Evolutionary conservation across 2,888 invertebrate genomes (phyloP).

Genomic region (Pachliopta kotzebuea): DNA sequence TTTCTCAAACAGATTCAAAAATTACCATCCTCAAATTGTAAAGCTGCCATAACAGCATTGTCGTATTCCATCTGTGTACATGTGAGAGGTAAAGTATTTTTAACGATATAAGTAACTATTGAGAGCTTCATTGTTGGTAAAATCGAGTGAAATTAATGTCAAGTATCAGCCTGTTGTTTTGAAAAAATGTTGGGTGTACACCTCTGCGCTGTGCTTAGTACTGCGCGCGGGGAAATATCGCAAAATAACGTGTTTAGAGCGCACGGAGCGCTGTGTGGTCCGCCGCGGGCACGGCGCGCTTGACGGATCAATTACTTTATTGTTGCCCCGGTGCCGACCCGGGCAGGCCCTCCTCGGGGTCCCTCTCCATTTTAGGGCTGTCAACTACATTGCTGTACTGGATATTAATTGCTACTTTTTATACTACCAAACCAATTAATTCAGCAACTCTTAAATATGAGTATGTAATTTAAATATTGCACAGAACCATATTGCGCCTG

Average conservation of each 20-base stretch:
- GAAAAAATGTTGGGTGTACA: constrained; percentile 26
- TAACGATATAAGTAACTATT: no score
- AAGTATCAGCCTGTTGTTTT: not conserved
- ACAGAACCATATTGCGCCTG: not conserved
- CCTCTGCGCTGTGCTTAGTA: constrained; percentile 24
- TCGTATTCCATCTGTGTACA: no score
- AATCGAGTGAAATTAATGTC: no score
- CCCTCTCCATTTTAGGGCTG: constrained; percentile 37
- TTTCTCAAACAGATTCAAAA: no score
- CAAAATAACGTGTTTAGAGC: constrained; percentile 49
- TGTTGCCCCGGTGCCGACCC: constrained; percentile 40
- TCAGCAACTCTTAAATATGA: no score
- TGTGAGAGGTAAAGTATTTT: no score
- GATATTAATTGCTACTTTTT: no score
- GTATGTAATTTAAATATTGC: no score
- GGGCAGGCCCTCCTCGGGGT: constrained; percentile 28
- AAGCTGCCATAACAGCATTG: no score
- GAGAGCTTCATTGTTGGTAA: no score
- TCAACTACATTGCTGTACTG: constrained; percentile 25
- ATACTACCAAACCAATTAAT: no score
- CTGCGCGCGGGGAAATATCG: constrained; percentile 40
- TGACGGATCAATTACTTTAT: constrained; percentile 70
- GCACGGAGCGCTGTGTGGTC: constrained; percentile 54
- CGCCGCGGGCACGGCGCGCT: constrained; percentile 45
- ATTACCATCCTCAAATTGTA: no score